phyloP scores from a whole-genome alignment of 30 jellyfish, hydroid and myxozoan genomes.

The Mastigias papua region DNA sequence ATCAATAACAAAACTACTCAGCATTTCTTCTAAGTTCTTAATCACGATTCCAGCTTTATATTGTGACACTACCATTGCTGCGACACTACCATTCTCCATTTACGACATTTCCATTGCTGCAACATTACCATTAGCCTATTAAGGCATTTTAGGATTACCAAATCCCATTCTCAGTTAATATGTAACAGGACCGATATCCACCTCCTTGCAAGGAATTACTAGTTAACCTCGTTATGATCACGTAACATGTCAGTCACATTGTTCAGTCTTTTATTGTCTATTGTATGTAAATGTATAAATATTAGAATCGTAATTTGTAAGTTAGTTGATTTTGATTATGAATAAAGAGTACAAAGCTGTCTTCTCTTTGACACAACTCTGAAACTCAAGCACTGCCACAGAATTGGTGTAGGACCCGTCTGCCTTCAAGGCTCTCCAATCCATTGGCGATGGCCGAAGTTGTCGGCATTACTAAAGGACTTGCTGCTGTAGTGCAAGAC shows the following conservation, averaged over 20 bases:
- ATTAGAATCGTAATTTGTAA: background rate
- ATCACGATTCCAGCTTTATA: too few species aligned
- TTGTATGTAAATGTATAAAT: background rate
- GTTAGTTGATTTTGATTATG: background rate
- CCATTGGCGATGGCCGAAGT: constrained; percentile 3
- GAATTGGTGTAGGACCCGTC: constrained; percentile 12
- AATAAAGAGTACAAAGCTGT: background rate
- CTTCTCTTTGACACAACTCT: background rate
- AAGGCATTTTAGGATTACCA: too few species aligned
- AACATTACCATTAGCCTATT: too few species aligned
- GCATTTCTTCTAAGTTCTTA: too few species aligned
- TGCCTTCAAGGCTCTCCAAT: background rate
- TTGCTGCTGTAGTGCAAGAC: constrained; percentile 20
- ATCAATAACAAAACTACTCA: too few species aligned
- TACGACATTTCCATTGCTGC: too few species aligned
- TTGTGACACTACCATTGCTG: too few species aligned
- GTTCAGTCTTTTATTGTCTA: background rate
- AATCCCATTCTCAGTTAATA: background rate
- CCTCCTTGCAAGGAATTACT: background rate
- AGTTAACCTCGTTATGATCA: background rate
- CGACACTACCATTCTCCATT: too few species aligned
- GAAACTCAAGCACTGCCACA: too few species aligned
- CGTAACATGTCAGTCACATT: background rate
- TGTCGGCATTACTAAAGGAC: constrained; percentile 16
- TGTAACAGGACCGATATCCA: background rate